Evolutionary conservation across 2,797 vertebrate genomes (phyloP).

Genomic region (Spinus pinus): DNA sequence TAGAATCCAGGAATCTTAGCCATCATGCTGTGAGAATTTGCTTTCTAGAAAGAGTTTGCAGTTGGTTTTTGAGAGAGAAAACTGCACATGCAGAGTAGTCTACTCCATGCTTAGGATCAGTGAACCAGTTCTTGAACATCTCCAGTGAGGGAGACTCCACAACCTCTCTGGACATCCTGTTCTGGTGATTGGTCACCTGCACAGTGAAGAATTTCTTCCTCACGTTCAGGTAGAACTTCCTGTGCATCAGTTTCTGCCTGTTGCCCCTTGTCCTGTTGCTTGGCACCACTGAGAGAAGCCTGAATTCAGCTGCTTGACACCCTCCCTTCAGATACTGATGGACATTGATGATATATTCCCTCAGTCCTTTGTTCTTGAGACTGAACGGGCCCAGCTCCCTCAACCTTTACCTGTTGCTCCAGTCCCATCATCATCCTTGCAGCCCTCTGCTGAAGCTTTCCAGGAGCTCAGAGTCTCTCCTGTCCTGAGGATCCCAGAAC

Average conservation of each 20-base stretch:
- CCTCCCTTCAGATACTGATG: not conserved
- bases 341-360: too few species aligned
- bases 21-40: not conserved
- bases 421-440: too few species aligned
- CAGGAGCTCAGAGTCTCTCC: not conserved
- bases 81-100: not conserved
- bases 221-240: not conserved
- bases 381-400: not conserved
- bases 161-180: not conserved
- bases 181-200: too few species aligned
- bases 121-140: not conserved
- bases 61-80: not conserved
- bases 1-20: not conserved
- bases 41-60: not conserved
- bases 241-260: not conserved
- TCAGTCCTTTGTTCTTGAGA: not conserved
- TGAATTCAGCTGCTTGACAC: not conserved
- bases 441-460: not conserved
- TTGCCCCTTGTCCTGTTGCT: not conserved
- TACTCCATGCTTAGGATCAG: not conserved
- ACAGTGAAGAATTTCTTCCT: not conserved
- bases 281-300: not conserved
- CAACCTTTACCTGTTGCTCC: not conserved
- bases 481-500: not conserved
- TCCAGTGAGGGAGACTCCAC: not conserved